Base-by-base conservation (phyloP, 2,797 vertebrate species). In the Karalla daura region DNA sequence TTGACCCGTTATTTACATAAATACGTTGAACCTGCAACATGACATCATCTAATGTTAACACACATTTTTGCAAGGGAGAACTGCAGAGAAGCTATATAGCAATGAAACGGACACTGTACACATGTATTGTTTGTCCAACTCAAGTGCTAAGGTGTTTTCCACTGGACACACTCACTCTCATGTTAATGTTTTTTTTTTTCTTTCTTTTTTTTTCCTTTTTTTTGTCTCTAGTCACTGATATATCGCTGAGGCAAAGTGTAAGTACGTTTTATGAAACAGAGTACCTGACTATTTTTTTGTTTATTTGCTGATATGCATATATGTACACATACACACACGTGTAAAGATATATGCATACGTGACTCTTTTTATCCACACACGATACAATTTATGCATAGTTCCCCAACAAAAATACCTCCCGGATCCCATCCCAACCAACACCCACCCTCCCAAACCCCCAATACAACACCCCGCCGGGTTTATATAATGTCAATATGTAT, bases 1-100 rank as follows among this genome's bases (percentile, higher is more conserved):
- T 60, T 62, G 91, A 94, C 94, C 94, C 91, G 93, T 93, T 99
- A 98, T 99, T 96, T 99, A 99, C 98, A 99, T 98, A 97, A 98
- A 98, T 98, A 98, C 95, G 97, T 99, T 99, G 98, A 99, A 98
- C 97, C 98, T 98, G 97, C 97, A 99, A 99, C 97, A 98, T 99
- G 97, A 98, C 96, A 97, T 96, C 96, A 96, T 98, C 96, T 97
- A 97, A 96, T 93, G 96, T 88, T 96, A 97, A 98, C 96, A 97
- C 96, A 98, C 95, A 96, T 95, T 97, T 90, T 97, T 96, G 96
- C 96, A 95, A 98, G 95, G 95, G 95, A 96, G 95, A 96, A 97
- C 96, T 95, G 95, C 95, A 94, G 95, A 96, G 95, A 97, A 96
- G 95, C 95, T 95, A 95, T 94, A 95, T 95, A 96, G 94, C 93